Evolutionary conservation across 2,888 invertebrate species (phyloP), one percentile per base, ranked within the genome.

Genomic region (Yponomeuta plumbellus): DNA sequence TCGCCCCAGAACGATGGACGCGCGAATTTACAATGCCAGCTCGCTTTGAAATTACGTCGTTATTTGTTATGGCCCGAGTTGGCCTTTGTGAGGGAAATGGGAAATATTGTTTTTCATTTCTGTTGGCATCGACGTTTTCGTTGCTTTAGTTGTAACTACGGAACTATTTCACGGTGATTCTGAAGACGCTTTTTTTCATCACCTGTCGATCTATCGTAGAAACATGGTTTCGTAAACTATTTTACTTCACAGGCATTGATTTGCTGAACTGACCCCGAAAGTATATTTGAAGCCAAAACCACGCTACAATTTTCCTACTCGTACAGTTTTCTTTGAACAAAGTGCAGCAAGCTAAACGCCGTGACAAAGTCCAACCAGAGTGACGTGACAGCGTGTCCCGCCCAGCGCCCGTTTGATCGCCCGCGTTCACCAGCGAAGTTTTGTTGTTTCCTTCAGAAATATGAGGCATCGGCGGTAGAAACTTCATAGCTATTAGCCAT

Each of bases 1-100:
- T 78, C 79, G 82, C 80, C 81, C 84, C 85, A 83, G 87, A 86
- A 85, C 85, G 81, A 66, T 73, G 79, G 86, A 86, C 84, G 84
- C 84, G 83, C 85, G 82, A 83, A 80, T 80, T 76, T 78, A 80
- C 84, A 83, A 81, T 81, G 79, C 79, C 76, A 74, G 75, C 77
- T 77, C 78, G 76, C 76, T 79, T 75, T 81, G 82, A 81, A 86
- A 86, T 86, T 84, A 81, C 85, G 79, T 81, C 81, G 81, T 86
- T 87, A 85, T 84, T 83, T 85, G 81, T 86, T 86, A 65, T 64
- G 65, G 52, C 58, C 52, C 26, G 64, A 44, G 23, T 22, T 64
- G 58, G 61, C 17, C 61, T 61, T 59, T 59, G 59, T 59, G 22
- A 59, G 22, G 59, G 34, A 34, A 34, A 34, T 59, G 8, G 61